Percentiles rank a stretch among this genome's conserved stretches.
phyloP scores from a whole-genome alignment of 92 coral and sea anemone species.

The Bergia sp. region DNA sequence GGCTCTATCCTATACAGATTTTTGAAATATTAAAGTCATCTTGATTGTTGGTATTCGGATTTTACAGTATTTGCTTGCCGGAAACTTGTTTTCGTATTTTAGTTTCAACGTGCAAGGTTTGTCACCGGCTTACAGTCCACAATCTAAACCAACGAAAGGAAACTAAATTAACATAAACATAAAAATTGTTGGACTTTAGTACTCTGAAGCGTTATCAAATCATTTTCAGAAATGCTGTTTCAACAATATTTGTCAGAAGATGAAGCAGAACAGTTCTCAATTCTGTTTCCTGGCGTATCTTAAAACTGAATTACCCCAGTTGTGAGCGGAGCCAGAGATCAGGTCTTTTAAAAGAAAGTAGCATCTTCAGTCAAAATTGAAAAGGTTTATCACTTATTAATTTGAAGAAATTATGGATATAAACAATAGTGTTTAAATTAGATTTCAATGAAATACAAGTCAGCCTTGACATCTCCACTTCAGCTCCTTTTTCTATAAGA shows the following conservation, averaged over 20 bases:
- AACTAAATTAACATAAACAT: background rate
- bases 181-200: no score
- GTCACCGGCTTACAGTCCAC: background rate
- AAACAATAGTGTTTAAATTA: background rate
- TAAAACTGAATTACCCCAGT: no score
- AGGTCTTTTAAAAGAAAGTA: no score
- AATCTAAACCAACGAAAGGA: background rate
- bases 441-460: background rate
- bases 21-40: background rate
- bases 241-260: background rate
- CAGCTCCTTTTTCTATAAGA: no score
- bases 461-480: background rate
- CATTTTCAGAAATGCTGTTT: no score
- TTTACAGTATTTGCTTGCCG: constrained; percentile 7
- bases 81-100: background rate
- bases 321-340: no score
- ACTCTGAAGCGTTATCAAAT: no score
- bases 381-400: no score
- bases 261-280: background rate
- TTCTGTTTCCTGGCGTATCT: no score
- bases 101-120: background rate
- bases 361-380: no score
- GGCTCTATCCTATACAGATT: background rate
- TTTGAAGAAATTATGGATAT: no score
- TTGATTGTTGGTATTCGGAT: background rate